These are phyloP conservation scores for Terebella lapidaria DNA, from an alignment of 2,888 invertebrate genomes.

Conservation along the genomic window DNA sequence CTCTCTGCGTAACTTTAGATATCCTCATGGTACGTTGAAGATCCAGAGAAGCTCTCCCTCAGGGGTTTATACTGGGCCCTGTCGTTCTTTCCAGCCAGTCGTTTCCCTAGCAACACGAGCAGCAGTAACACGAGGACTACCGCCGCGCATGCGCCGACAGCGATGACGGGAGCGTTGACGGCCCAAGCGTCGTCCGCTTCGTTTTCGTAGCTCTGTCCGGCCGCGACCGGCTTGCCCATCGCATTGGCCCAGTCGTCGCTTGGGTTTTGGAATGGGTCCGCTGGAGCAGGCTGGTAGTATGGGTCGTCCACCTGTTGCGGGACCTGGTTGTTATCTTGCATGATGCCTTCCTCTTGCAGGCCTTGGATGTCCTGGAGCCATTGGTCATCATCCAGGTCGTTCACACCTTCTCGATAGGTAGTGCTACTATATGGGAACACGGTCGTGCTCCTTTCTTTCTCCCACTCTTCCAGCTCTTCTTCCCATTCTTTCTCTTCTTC, in stretches of 20 bases:
- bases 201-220: background rate
- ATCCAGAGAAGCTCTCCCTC: constrained; percentile 3
- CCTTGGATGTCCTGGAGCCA: background rate
- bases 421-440: background rate
- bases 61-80: constrained; percentile 2
- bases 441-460: background rate
- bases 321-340: too few relatives aligned
- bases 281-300: too few relatives aligned
- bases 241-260: too few relatives aligned
- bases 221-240: background rate
- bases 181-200: background rate
- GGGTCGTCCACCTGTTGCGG: too few relatives aligned
- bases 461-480: background rate
- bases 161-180: background rate
- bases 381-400: background rate
- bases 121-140: background rate
- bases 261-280: too few relatives aligned
- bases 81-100: background rate
- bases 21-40: constrained; percentile 1
- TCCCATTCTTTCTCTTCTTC: background rate
- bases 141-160: background rate
- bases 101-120: background rate
- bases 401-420: background rate
- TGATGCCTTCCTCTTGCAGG: background rate
- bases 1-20: too few relatives aligned